These are phyloP conservation scores for Pelagia noctiluca DNA, from an alignment of 30 jellyfish, hydroid and myxozoan species.

Conservation along the genomic window DNA sequence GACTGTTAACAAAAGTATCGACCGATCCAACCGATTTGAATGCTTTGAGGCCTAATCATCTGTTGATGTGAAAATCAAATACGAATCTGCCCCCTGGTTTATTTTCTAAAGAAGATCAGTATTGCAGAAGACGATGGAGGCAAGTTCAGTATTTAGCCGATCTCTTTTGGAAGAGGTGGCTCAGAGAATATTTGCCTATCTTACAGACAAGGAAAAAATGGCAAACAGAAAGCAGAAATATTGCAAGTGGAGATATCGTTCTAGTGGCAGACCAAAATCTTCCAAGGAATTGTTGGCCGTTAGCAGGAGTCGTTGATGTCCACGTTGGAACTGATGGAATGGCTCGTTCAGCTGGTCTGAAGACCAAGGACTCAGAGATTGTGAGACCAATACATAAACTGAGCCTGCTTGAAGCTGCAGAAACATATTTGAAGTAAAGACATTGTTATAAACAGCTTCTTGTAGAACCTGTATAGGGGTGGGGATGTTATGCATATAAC, in stretches of 20 bases:
- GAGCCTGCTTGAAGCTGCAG: conserved; percentile 34
- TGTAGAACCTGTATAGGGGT: too few relatives aligned
- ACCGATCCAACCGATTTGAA: conserved; percentile 58
- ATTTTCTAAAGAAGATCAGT: conserved; percentile 23
- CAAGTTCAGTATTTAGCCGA: too few relatives aligned
- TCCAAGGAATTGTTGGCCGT: conserved; percentile 49
- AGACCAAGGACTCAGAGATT: neutral
- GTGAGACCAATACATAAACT: conserved; percentile 35
- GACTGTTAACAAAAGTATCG: conserved; percentile 57
- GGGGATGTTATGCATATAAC: too few relatives aligned
- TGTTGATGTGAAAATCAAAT: conserved; percentile 28
- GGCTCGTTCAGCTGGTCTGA: conserved; percentile 37
- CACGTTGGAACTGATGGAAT: conserved; percentile 11
- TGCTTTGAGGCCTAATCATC: conserved; percentile 67
- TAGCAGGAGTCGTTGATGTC: conserved; percentile 9
- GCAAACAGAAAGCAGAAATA: conserved; percentile 20
- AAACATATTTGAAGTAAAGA: neutral
- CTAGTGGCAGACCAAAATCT: conserved; percentile 34
- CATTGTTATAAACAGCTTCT: too few relatives aligned
- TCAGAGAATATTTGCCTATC: too few relatives aligned
- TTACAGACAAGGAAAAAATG: conserved; percentile 58
- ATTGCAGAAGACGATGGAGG: too few relatives aligned
- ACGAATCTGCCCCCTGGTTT: conserved; percentile 42
- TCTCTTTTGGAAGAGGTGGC: too few relatives aligned
- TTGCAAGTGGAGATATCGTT: conserved; percentile 38